phyloP scores from a whole-genome alignment of 2,797 vertebrate species.

The Onychomys torridus region DNA sequence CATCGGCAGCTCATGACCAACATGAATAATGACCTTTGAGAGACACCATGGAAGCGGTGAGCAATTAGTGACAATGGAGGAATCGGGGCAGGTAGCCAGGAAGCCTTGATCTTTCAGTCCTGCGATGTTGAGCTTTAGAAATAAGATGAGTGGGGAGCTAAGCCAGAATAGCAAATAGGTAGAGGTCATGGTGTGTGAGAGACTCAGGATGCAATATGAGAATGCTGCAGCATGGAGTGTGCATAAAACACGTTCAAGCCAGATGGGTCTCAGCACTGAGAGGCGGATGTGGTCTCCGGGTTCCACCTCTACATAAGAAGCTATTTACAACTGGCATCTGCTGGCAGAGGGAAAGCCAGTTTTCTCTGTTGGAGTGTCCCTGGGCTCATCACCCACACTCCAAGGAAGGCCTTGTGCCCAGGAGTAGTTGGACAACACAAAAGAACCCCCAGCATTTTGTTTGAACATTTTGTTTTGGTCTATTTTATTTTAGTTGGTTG shows the following conservation, averaged over 20 bases:
- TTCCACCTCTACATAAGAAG: no score
- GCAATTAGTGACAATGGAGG: not conserved
- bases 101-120: not conserved
- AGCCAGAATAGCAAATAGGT: not conserved
- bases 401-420: not conserved
- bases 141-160: not conserved
- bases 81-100: not conserved
- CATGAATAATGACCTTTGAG: conserved; percentile 29
- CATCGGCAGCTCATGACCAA: not conserved
- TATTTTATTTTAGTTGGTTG: not conserved
- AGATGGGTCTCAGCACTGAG: not conserved
- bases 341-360: not conserved
- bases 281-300: accelerated
- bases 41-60: not conserved
- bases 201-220: accelerated
- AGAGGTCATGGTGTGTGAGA: not conserved
- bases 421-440: not conserved
- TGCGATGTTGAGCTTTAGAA: not conserved
- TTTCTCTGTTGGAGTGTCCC: not conserved
- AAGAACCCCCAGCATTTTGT: not conserved
- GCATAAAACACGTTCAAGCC: not conserved
- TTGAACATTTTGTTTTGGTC: not conserved
- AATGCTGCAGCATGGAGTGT: accelerated
- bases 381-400: not conserved
- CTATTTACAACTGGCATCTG: not conserved